Evolutionary conservation across 2,888 invertebrate species (phyloP), one percentile per base, ranked within the genome.

Genomic region (Parascotia fuliginaria): DNA sequence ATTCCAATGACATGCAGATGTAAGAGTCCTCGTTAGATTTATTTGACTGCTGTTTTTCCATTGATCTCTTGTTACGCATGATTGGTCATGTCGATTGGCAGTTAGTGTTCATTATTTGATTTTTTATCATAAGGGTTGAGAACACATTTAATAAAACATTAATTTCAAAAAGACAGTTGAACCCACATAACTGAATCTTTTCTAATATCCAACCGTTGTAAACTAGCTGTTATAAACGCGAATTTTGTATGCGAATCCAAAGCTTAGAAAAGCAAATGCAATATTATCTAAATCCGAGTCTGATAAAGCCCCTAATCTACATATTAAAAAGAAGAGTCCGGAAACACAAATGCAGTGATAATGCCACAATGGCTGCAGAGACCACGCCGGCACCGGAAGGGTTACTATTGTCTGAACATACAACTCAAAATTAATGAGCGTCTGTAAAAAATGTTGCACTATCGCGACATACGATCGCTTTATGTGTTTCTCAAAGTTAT

Each of bases 1-100:
- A 92, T 92, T 86, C 89, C 82, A 86, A 79, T 87, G 89, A 87
- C 90, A 92, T 92, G 91, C 91, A 91, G 91, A 92, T 91, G 89
- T 81, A 79, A 86, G 84, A 78, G 87, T 81, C 70, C 90, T 91
- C 86, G 91, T 92, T 91, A 91, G 87, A 90, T 91, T 89, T 91
- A 89, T 90, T 88, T 85, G 89, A 87, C 89, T 90, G 87, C 83
- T 87, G 88, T 89, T 89, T 88, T 85, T 79, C 79, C 79, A 87
- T 88, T 86, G 86, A 87, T 85, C 71, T 74, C 74, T 56, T 76
- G 85, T 85, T 83, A 85, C 87, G 89, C 87, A 82, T 89, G 87
- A 92, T 91, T 81, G 90, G 88, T 87, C 83, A 83, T 87, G 90
- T 90, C 89, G 76, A 88, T 88, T 81, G 87, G 83, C 83, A 83